Percentiles rank a stretch among this genome's conserved stretches.
phyloP scores from a whole-genome alignment of 2,888 invertebrate species.

The Eristalis intricaria region DNA sequence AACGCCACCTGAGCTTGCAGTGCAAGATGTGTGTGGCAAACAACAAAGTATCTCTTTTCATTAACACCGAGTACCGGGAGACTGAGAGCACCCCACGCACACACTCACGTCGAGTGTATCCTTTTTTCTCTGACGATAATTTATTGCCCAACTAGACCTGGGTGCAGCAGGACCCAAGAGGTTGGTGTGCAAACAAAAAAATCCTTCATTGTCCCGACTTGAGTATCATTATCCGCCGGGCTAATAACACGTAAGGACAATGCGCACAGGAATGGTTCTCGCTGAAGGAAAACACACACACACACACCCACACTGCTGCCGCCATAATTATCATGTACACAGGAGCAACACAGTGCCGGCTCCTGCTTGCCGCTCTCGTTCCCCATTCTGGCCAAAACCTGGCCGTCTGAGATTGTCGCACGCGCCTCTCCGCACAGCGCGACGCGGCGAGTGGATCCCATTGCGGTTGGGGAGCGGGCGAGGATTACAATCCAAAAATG shows the following conservation, averaged over 20 bases:
- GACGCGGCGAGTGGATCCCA: slow-evolving; percentile 51
- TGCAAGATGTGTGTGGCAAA: slow-evolving; percentile 1
- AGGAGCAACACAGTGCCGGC: slow-evolving; percentile 18
- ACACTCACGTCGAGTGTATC: not conserved
- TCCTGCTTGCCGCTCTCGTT: not conserved
- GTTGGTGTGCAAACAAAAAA: slow-evolving; percentile 5
- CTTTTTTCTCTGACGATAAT: slow-evolving; percentile 39
- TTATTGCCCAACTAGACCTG: slow-evolving; percentile 32
- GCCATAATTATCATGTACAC: slow-evolving; percentile 33
- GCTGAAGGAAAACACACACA: slow-evolving; percentile 26
- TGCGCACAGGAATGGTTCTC: slow-evolving; percentile 52
- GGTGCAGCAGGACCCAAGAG: slow-evolving; percentile 33
- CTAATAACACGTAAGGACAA: slow-evolving; percentile 68
- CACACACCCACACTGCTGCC: slow-evolving; percentile 2
- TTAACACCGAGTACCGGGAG: slow-evolving; percentile 24
- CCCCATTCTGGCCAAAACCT: slow-evolving; percentile 9
- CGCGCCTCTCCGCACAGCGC: not conserved
- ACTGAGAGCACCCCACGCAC: not conserved
- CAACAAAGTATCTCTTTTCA: slow-evolving; percentile 60
- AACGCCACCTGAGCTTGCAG: slow-evolving; percentile 50
- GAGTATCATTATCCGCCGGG: slow-evolving; percentile 46
- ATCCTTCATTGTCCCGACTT: slow-evolving; percentile 42
- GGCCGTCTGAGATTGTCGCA: slow-evolving; percentile 29
- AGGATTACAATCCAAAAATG: slow-evolving; percentile 50
- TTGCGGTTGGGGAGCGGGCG: not conserved